Percentiles rank a stretch among this genome's conserved stretches.
Conservation (phyloP, 2,797 vertebrate species). For the Pipistrellus pygmaeus region DNA sequence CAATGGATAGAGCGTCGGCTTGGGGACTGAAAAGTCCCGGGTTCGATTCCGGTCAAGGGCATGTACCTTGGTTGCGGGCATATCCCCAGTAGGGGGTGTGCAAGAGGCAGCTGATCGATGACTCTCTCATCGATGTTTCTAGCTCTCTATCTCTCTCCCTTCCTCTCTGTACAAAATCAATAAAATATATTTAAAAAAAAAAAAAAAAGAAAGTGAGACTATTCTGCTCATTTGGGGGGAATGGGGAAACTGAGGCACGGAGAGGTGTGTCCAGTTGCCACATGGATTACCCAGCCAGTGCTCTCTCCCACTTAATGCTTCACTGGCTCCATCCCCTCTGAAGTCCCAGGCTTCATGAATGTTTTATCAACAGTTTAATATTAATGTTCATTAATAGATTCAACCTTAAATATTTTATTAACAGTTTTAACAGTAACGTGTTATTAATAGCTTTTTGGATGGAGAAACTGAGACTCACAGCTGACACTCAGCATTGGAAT, state of each 20-base stretch:
- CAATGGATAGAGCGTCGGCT: too few species aligned
- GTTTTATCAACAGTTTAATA: background rate
- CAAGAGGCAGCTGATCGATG: too few species aligned
- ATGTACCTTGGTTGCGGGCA: too few species aligned
- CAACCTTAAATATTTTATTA: slow-evolving; percentile 51
- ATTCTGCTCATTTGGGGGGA: background rate
- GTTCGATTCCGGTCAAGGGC: too few species aligned
- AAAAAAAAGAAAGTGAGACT: background rate
- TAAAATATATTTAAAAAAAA: too few species aligned
- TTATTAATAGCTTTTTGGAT: background rate
- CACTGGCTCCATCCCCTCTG: background rate
- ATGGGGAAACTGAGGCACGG: background rate
- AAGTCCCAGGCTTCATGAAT: background rate
- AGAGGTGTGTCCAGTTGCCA: background rate
- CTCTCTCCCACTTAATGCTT: background rate
- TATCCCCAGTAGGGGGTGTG: too few species aligned
- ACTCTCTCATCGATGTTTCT: too few species aligned
- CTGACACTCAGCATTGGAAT: background rate
- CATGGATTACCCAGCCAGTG: background rate
- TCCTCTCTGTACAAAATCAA: too few species aligned
- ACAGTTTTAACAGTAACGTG: background rate
- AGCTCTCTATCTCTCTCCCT: too few species aligned
- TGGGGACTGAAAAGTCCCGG: too few species aligned
- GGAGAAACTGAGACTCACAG: background rate
- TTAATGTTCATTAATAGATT: background rate